Evolutionary conservation across 1,140 invertebrate genomes (phyloP).

Genomic region (Diorhabda carinulata): DNA sequence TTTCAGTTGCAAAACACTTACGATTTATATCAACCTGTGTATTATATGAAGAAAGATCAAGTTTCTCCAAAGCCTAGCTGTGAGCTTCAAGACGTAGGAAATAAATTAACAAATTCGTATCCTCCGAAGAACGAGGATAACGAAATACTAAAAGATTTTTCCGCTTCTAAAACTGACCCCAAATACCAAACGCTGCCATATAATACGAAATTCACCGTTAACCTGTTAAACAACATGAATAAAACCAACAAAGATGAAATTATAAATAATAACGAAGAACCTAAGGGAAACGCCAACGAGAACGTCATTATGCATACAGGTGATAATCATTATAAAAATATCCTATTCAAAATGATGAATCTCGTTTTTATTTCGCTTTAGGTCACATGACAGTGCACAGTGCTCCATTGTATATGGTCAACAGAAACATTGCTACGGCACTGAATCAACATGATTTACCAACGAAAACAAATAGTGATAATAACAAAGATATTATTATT

Average conservation of each 20-base stretch:
- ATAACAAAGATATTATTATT: slow-evolving; percentile 24
- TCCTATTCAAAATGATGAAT: neutral
- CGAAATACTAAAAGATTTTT: slow-evolving; percentile 47
- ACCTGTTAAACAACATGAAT: slow-evolving; percentile 41
- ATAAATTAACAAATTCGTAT: slow-evolving; percentile 34
- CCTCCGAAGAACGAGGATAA: slow-evolving; percentile 32
- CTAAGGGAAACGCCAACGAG: slow-evolving; percentile 38
- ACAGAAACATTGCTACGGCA: slow-evolving; percentile 61
- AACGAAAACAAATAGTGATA: slow-evolving; percentile 33
- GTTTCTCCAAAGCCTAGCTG: slow-evolving; percentile 33
- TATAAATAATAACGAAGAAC: slow-evolving; percentile 35
- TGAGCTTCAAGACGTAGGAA: slow-evolving; percentile 34
- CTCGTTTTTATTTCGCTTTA: neutral
- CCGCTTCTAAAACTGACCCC: slow-evolving; percentile 79
- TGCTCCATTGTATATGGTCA: slow-evolving; percentile 61
- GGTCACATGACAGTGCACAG: slow-evolving; percentile 61
- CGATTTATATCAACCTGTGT: slow-evolving; percentile 42
- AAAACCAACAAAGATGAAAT: slow-evolving; percentile 28
- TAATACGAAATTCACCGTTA: slow-evolving; percentile 76
- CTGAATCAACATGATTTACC: slow-evolving; percentile 53
- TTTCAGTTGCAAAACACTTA: slow-evolving; percentile 43
- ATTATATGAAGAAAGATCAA: slow-evolving; percentile 43
- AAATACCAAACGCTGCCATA: slow-evolving; percentile 92
- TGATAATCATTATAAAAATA: neutral
- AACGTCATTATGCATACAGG: neutral